Evolutionary conservation across 2,797 vertebrate species (phyloP).

Genomic region (Dromococcyx pavoninus): DNA sequence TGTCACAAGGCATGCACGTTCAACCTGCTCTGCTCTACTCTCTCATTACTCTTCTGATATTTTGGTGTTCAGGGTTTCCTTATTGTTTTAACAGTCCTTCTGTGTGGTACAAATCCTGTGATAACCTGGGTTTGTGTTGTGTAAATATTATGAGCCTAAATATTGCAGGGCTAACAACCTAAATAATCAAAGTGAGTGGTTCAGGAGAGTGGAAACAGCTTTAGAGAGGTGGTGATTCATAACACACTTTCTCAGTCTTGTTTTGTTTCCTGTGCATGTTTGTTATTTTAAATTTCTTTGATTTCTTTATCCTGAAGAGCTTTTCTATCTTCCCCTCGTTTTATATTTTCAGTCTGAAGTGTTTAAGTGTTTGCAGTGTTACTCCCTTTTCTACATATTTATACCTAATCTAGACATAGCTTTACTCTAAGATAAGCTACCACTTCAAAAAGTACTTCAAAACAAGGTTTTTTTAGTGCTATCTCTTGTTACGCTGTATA

Average conservation of each 20-base stretch:
- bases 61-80: not conserved
- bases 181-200: constrained; percentile 26
- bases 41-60: not conserved
- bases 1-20: not conserved
- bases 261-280: constrained; percentile 53
- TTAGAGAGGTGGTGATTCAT: constrained; percentile 33
- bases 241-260: constrained; percentile 12
- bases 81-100: not conserved
- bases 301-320: not conserved
- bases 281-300: constrained; percentile 25
- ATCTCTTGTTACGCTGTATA: fast-evolving
- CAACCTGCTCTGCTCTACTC: not conserved
- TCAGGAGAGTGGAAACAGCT: constrained; percentile 8
- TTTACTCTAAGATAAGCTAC: not conserved
- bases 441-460: not conserved
- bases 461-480: not conserved
- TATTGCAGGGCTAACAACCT: not conserved
- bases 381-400: not conserved
- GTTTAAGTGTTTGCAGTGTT: not conserved
- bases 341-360: not conserved
- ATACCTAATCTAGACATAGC: not conserved
- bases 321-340: not conserved
- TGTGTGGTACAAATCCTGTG: not conserved
- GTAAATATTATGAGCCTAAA: not conserved
- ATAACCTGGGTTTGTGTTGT: not conserved